Evolutionary conservation across 2,113 vertebrate species (phyloP), one percentile per base, ranked within the genome.

Genomic region (Pedionomus torquatus): DNA sequence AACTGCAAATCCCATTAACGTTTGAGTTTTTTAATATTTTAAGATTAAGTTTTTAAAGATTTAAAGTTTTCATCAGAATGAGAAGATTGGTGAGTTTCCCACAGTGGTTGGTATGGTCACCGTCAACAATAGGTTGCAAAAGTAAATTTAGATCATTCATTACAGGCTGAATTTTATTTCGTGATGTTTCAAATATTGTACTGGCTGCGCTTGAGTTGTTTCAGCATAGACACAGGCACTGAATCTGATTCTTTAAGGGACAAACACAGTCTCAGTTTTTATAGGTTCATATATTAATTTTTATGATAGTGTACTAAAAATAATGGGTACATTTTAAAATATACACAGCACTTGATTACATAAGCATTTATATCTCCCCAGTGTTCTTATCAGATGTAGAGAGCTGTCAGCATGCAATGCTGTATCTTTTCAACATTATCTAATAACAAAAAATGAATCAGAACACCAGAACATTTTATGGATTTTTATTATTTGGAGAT

Each of bases 401-500:
- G 51, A 88, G 60, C 76, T 93, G 46, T 92, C 82, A 86, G 51
- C 71, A 41, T 66, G 51, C 60, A 87, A 48, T 68, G 80, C 80
- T 90, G 82, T 76, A 81, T 80, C 82, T 90, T 80, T 43, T 94
- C 76, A 88, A 10, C 23, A 25, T 83, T 86, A 81, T 83, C 64
- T 64, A 74, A 70, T 71, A 46, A 83, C 88, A 76, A 61, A 64
- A 68, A 76, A 65, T 46, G 5, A 87, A 64, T 68, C 24, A 51
- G 17, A 91, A 54, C 28, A 63, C 28, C 54, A 81, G 65, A 82
- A 35, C 3, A 9, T 37, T 70, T 86, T 44, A 76, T 55, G 46
- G 15, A 28, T 74, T 94, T 91, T 92, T 74, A 68, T 81, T 94
- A 55, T 90, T 86, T 92, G 37, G 76, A 83, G 46, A 46, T 74